Base-by-base conservation (phyloP, 2,797 vertebrate species). In the Gymnodraco acuticeps region DNA sequence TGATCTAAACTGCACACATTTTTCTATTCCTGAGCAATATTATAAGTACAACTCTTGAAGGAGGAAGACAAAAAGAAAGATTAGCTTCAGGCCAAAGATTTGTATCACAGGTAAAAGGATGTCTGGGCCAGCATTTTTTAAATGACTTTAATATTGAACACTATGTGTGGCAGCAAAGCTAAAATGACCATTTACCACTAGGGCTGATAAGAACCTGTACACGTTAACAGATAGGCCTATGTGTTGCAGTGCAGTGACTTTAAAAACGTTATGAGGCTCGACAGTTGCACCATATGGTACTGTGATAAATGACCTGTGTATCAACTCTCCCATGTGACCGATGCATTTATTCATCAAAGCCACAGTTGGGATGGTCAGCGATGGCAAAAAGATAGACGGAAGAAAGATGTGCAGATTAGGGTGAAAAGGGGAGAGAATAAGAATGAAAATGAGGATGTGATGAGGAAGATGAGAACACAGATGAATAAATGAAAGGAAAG, bases 311-410 rank as follows among this genome's bases (percentile, higher is more conserved):
- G 80, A 89, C 88, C 85, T 19, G 50, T 64, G 52, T 78, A 82
- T 90, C 85, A 87, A 78, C 88, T 76, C 70, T 47, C 42, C 62
- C 73, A 68, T 41, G 60, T 76, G 81, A 90, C 75, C 77, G 77
- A 87, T 88, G 80, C 88, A 89, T 90, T 92, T 88, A 88, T 89
- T 87, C 87, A 90, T 46, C 80, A 85, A 83, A 67, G 58, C 45
- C 72, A 23, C 77, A 63, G 56, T 58, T 45, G 43, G 46, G 78
- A 75, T 41, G 70, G 82, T 76, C 56, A 45, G 76, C 5, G 48
- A 77, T 23, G 55, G 41, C 4, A 3, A 20, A 58, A 52, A 54
- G 58, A 51, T 58, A 54, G 65, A 70, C 79, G 75, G 69, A 64
- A 55, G 76, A 72, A 48, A 74, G 73, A 65, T 55, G 56, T 66